Percentiles rank a stretch among this genome's conserved stretches.
Conservation (phyloP, 2,113 vertebrate species). For the pig (Sus scrofa) region T2T-Sscrofa CM000822.6:16671501-16672000, state of each 20-base stretch:
- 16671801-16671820: background rate
- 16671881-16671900: background rate
- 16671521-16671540: background rate
- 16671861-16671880: background rate
- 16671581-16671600: background rate
- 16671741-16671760: background rate
- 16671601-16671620: background rate
- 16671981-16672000: slow-evolving; percentile 78
- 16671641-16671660: background rate
- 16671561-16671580: background rate
- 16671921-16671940: slow-evolving; percentile 86
- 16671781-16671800: background rate
- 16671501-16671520: background rate
- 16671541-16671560: background rate
- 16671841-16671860: background rate
- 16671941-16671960: slow-evolving; percentile 86
- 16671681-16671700: background rate
- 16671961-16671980: slow-evolving; percentile 87
- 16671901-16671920: slow-evolving; percentile 72
- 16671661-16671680: background rate
- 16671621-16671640: background rate
- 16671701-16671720: background rate
- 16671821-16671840: background rate
- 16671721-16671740: background rate
- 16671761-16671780: background rate